Base-by-base conservation (phyloP, 2,797 vertebrate species). In the Nannoperca obscura region DNA sequence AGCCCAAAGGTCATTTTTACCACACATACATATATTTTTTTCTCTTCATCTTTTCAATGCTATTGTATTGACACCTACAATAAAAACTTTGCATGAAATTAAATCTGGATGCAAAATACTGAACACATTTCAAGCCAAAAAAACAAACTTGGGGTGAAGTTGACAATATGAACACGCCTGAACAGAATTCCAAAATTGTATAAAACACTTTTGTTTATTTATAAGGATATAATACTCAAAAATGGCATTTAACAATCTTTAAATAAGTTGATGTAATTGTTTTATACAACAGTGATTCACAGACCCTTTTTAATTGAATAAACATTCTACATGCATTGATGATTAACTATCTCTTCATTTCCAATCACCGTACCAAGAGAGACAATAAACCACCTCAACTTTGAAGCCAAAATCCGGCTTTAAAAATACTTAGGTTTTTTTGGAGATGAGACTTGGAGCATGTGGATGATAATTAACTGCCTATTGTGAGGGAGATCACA, bases 291-390 rank as follows among this genome's bases (percentile, higher is more conserved):
- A 68, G 3, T 32, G n/a, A 72, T 71, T 76, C 22, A 64, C 22
- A 64, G 47, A 54, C 8, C 5, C 11, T 57, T 13, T 55, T 62
- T 0, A 0, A 54, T 71, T 59, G 7, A 50, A 46, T 57, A 38
- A 74, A 52, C 62, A 79, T 77, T 86, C 65, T 68, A 82, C 67
- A 78, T 89, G 83, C 73, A 72, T 7, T 52, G 30, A 62, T 65
- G 34, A 74, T 68, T 14, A 27, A 49, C 30, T 46, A 15, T 52
- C 59, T 36, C 19, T 76, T 75, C 8, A 60, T 57, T 71, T 73
- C 46, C 30, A 58, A 77, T 64, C 14, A 30, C 17, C 5, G 71
- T 7, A 10, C 9, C 22, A n/a, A 36, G 17, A 38, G 11, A 44
- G 12, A 49, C 36, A 54, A 46, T 11, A 13, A 60, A 57, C 15